A percentile compares a stretch with the other conserved stretches of the same genome.
These are phyloP conservation scores for Eleutherodactylus coqui DNA, from an alignment of 2,797 vertebrate species.

Conservation along the genomic window DNA sequence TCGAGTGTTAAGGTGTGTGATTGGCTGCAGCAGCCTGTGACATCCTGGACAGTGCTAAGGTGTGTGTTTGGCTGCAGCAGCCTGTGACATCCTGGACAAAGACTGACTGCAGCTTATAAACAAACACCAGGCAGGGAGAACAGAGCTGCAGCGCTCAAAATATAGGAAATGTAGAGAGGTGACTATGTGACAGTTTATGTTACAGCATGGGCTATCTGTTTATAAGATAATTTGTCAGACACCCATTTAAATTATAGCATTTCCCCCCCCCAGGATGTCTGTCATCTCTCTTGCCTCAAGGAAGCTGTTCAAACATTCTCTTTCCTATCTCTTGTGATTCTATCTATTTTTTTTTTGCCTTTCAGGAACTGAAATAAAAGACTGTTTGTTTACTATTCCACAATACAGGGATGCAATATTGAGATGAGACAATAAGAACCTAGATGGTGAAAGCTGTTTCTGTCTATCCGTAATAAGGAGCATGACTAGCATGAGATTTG, in stretches of 20 bases:
- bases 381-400: conserved; percentile 14
- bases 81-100: no score
- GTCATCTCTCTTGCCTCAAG: conserved; percentile 11
- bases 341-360: background rate
- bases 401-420: background rate
- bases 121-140: no score
- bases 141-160: no score
- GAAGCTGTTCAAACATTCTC: conserved; percentile 24
- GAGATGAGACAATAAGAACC: background rate
- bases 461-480: background rate
- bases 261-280: background rate
- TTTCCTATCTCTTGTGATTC: conserved; percentile 13
- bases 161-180: no score
- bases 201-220: no score
- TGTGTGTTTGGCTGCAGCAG: no score
- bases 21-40: no score
- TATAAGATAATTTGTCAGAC: no score
- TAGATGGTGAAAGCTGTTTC: background rate
- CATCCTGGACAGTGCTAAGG: no score
- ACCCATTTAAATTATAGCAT: background rate
- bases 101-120: no score
- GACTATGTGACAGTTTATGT: no score
- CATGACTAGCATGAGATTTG: background rate
- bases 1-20: no score
- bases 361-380: background rate